Conservation (phyloP, 2,888 invertebrate species). For the Lepetodrilus schrolli region DNA sequence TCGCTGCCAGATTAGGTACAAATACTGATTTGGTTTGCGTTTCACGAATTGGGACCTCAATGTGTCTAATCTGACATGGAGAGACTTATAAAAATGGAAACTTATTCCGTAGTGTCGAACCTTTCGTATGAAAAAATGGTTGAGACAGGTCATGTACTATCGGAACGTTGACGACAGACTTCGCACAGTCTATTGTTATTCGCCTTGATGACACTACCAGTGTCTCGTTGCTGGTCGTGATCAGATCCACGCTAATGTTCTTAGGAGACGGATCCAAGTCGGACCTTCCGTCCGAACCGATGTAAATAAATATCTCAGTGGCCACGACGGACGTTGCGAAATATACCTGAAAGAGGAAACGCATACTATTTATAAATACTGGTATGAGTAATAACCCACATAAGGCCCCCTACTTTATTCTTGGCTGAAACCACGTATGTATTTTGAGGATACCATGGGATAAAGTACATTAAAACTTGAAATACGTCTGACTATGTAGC, state of each 20-base stretch:
- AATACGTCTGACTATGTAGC: too few species aligned
- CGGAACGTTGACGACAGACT: slow-evolving; percentile 53
- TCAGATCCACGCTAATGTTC: slow-evolving; percentile 49
- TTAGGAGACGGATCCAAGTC: slow-evolving; percentile 40
- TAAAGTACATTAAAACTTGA: too few species aligned
- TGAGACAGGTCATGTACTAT: slow-evolving; percentile 61
- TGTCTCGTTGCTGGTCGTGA: slow-evolving; percentile 44
- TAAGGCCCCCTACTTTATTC: neutral
- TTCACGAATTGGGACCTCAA: too few species aligned
- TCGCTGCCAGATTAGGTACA: too few species aligned
- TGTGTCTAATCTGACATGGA: too few species aligned
- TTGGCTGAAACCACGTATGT: neutral
- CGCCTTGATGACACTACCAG: slow-evolving; percentile 38
- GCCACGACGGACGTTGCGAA: slow-evolving; percentile 60
- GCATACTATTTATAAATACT: too few species aligned
- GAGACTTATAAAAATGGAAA: too few species aligned
- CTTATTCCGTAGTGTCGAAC: too few species aligned
- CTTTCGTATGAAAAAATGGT: slow-evolving; percentile 61
- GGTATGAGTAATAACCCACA: neutral
- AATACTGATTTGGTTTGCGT: too few species aligned
- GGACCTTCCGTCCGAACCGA: slow-evolving; percentile 60
- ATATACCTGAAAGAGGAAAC: slow-evolving; percentile 56
- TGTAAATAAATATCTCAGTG: slow-evolving; percentile 59
- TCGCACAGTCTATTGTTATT: slow-evolving; percentile 50
- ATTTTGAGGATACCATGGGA: too few species aligned